These are phyloP conservation scores for Aspidiotus rigidus DNA, from an alignment of 2,888 invertebrate genomes.

Conservation along the genomic window DNA sequence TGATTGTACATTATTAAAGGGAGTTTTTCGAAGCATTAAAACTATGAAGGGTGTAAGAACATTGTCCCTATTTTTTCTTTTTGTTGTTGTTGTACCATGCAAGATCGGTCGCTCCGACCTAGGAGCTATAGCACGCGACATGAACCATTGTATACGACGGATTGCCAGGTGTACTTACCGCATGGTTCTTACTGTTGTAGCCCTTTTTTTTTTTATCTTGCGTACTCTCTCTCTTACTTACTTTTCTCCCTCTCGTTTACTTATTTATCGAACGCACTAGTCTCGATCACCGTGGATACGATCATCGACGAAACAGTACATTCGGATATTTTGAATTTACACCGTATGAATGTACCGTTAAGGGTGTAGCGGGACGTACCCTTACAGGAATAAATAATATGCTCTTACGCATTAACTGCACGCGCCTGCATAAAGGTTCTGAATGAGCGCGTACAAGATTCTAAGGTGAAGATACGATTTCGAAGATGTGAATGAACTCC, in stretches of 20 bases:
- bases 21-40: slow-evolving; percentile 33
- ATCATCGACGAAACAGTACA: slow-evolving; percentile 12
- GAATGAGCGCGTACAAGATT: background rate
- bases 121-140: slow-evolving; percentile 32
- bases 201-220: slow-evolving; percentile 22
- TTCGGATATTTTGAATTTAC: slow-evolving; percentile 10
- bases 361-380: background rate
- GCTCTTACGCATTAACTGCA: background rate
- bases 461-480: background rate
- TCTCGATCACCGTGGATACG: slow-evolving; percentile 18
- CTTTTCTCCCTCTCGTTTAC: slow-evolving; percentile 1
- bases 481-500: background rate
- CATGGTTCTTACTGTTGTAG: slow-evolving; percentile 20
- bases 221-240: slow-evolving; percentile 2
- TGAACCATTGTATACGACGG: slow-evolving; percentile 31
- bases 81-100: slow-evolving; percentile 27
- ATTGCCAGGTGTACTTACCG: slow-evolving; percentile 33
- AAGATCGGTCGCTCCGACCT: slow-evolving; percentile 31
- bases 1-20: slow-evolving; percentile 32
- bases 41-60: slow-evolving; percentile 33
- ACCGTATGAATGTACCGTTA: slow-evolving; percentile 1
- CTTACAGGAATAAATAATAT: background rate
- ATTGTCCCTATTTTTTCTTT: slow-evolving; percentile 29
- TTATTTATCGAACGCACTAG: background rate
- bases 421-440: background rate